Conservation (phyloP, 2,113 vertebrate genomes). For the Psephotus haematonotus region DNA sequence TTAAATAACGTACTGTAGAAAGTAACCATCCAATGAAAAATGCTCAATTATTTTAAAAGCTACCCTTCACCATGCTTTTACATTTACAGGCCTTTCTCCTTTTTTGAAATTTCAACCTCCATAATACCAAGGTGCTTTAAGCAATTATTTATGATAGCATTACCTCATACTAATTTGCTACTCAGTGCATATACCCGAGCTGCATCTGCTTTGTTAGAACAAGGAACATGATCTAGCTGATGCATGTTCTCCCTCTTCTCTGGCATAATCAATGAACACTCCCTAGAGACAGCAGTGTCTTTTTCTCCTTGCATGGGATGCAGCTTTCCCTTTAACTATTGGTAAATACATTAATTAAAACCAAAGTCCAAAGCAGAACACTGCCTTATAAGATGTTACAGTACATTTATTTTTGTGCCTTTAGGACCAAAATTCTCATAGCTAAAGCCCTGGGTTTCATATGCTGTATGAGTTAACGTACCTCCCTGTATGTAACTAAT, state of each 20-base stretch:
- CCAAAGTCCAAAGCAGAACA: neutral
- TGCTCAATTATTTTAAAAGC: slow-evolving; percentile 71
- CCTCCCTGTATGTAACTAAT: neutral
- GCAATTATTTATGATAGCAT: slow-evolving; percentile 76
- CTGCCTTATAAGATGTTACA: neutral
- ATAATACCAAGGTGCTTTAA: slow-evolving; percentile 36
- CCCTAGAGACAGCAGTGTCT: neutral
- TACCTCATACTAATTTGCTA: slow-evolving; percentile 73
- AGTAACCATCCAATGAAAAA: slow-evolving; percentile 64
- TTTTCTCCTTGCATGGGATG: neutral
- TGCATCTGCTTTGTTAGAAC: slow-evolving; percentile 49
- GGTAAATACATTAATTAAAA: neutral
- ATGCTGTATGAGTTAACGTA: neutral
- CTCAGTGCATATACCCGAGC: slow-evolving; percentile 6
- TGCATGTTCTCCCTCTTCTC: neutral
- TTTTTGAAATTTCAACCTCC: slow-evolving; percentile 50
- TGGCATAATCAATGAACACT: slow-evolving; percentile 34
- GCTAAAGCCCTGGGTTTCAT: neutral
- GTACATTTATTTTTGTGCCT: neutral
- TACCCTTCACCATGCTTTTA: slow-evolving; percentile 55
- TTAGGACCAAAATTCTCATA: neutral
- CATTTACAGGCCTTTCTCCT: slow-evolving; percentile 49
- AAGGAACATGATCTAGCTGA: slow-evolving; percentile 25
- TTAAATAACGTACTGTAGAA: slow-evolving; percentile 55
- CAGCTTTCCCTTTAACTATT: neutral